These are phyloP conservation scores for Sminthurides aquaticus DNA, from an alignment of 2,888 invertebrate genomes.

Conservation along the genomic window DNA sequence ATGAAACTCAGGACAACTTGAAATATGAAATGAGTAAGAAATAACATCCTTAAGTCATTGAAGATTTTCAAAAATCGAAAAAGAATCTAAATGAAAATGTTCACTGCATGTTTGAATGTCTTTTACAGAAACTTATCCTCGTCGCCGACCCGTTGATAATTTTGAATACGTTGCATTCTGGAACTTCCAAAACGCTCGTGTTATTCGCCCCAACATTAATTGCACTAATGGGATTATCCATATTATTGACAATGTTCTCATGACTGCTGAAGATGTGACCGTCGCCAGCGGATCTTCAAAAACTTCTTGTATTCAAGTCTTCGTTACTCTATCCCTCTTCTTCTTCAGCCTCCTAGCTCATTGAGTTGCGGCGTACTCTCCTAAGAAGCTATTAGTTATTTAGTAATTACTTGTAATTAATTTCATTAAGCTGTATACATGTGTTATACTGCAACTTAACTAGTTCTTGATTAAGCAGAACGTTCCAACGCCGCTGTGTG, in stretches of 20 bases:
- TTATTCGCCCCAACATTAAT: slow-evolving; percentile 83
- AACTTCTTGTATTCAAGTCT: not conserved
- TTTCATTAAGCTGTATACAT: too few species aligned
- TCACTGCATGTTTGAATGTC: too few species aligned
- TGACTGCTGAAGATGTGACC: slow-evolving; percentile 73
- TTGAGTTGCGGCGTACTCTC: too few species aligned
- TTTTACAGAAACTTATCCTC: slow-evolving; percentile 12
- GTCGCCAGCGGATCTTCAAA: slow-evolving; percentile 47
- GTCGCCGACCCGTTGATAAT: slow-evolving; percentile 10
- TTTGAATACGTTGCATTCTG: slow-evolving; percentile 71
- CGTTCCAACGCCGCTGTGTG: too few species aligned
- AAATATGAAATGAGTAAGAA: slow-evolving; percentile 7
- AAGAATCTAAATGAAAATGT: too few species aligned
- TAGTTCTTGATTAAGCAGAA: too few species aligned
- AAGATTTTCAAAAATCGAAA: not conserved
- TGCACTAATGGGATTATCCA: slow-evolving; percentile 95
- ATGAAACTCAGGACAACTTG: slow-evolving; percentile 24
- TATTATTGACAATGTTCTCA: slow-evolving; percentile 80
- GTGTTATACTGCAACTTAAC: too few species aligned
- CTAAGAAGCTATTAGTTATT: too few species aligned
- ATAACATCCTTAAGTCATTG: not conserved
- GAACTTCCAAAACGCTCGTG: slow-evolving; percentile 74
- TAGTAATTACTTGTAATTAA: too few species aligned
- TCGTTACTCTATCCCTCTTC: not conserved
- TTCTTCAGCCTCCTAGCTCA: not conserved